Conservation (phyloP, 2,888 invertebrate genomes). For the Limnephilus marmoratus region DNA sequence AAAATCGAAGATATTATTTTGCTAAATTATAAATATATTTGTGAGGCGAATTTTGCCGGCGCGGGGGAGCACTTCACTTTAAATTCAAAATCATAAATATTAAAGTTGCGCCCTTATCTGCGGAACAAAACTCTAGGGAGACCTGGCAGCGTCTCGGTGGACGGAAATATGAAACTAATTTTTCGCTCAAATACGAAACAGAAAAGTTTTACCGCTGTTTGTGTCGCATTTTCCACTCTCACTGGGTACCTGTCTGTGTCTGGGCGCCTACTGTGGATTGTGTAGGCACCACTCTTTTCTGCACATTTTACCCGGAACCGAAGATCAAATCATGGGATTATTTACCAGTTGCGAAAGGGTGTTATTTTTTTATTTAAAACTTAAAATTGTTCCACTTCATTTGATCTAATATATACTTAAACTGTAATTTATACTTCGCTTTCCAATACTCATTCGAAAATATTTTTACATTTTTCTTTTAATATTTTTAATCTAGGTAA, state of each 20-base stretch:
- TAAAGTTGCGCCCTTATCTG: constrained; percentile 44
- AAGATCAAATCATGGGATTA: neutral
- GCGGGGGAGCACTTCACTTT: constrained; percentile 41
- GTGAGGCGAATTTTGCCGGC: neutral
- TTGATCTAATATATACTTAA: too few relatives aligned
- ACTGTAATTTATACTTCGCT: too few relatives aligned
- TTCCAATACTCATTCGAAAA: too few relatives aligned
- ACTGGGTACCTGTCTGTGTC: neutral
- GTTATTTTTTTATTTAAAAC: too few relatives aligned
- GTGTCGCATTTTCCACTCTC: neutral
- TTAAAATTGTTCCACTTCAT: too few relatives aligned
- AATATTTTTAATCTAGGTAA: too few relatives aligned
- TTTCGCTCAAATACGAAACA: constrained; percentile 25
- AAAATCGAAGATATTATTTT: neutral
- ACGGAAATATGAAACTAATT: constrained; percentile 41
- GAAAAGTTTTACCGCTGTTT: constrained; percentile 6
- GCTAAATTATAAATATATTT: constrained; percentile 1
- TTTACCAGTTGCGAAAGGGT: neutral
- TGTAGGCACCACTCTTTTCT: neutral
- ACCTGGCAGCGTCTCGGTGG: constrained; percentile 5
- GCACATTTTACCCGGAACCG: neutral
- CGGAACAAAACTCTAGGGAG: constrained; percentile 37
- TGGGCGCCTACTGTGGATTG: neutral
- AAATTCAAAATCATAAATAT: constrained; percentile 51
- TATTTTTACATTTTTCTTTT: too few relatives aligned